Evolutionary conservation across 2,113 vertebrate species (phyloP).

Genomic region (Saguinus imperator): DNA sequence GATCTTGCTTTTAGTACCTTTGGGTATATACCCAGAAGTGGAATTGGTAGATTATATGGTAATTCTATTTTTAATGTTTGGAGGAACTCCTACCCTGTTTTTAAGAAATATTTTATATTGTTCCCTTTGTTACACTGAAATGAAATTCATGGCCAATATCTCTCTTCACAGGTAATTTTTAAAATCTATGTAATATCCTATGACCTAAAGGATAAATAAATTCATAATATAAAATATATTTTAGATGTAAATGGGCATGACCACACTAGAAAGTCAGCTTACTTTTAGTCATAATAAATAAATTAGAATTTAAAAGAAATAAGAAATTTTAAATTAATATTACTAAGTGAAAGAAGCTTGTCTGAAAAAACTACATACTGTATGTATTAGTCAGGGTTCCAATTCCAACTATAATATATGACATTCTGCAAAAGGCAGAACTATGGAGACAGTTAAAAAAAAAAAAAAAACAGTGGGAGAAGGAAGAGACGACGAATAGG

Average conservation of each 20-base stretch:
- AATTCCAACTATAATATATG: background rate
- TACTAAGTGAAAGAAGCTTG: background rate
- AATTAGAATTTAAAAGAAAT: conserved; percentile 39
- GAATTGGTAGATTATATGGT: background rate
- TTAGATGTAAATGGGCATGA: background rate
- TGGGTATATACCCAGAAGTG: background rate
- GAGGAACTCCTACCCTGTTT: background rate
- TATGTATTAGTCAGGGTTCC: conserved; percentile 23
- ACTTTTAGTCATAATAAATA: conserved; percentile 39
- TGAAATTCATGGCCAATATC: conserved; percentile 34
- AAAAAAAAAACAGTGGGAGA: background rate
- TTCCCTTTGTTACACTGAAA: background rate
- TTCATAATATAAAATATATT: conserved; percentile 46
- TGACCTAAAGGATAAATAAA: conserved; percentile 32
- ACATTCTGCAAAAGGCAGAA: conserved; percentile 21
- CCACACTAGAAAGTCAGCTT: background rate
- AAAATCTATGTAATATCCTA: background rate
- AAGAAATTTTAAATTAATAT: conserved; percentile 6
- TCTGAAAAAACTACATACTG: background rate
- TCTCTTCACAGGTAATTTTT: background rate
- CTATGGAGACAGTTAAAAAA: conserved; percentile 3
- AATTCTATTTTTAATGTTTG: background rate
- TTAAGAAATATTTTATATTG: conserved; percentile 1
- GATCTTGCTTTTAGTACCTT: background rate
- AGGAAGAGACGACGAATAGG: background rate